phyloP scores from a whole-genome alignment of 2,113 vertebrate genomes.

The Cephalophus harveyi region DNA sequence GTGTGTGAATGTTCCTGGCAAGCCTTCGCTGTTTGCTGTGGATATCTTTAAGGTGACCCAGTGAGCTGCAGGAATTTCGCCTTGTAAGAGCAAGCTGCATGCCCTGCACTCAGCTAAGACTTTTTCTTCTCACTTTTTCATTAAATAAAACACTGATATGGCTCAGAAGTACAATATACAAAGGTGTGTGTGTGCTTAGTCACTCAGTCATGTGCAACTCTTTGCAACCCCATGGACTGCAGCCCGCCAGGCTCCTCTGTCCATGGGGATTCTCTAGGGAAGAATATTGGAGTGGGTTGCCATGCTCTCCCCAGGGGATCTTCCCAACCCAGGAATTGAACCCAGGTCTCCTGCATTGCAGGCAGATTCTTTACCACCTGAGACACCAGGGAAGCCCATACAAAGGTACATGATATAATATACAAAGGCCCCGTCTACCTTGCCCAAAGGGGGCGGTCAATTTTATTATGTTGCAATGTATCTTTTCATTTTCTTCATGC shows the following conservation, averaged over 20 bases:
- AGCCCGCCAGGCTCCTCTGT: not conserved
- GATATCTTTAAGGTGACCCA: slow-evolving; percentile 11
- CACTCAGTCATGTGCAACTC: not conserved
- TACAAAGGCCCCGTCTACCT: not conserved
- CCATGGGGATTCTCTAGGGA: not conserved
- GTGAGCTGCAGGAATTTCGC: not conserved
- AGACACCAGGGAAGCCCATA: not conserved
- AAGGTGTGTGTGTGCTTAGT: not conserved
- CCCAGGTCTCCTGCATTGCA: not conserved
- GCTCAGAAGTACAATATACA: not conserved
- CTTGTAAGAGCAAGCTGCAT: not conserved
- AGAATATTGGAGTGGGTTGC: not conserved
- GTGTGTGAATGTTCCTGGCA: not conserved
- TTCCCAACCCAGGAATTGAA: not conserved
- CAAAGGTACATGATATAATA: not conserved
- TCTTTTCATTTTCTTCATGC: not conserved
- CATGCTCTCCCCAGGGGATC: not conserved
- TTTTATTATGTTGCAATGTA: not conserved
- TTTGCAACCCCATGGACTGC: not conserved
- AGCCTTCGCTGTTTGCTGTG: not conserved
- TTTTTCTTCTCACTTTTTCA: not conserved
- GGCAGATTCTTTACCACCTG: not conserved
- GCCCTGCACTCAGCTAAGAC: not conserved
- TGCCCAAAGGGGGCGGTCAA: not conserved
- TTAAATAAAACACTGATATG: not conserved